Evolutionary conservation across 2,113 vertebrate species (phyloP).

Genomic region (Labeo catla): DNA sequence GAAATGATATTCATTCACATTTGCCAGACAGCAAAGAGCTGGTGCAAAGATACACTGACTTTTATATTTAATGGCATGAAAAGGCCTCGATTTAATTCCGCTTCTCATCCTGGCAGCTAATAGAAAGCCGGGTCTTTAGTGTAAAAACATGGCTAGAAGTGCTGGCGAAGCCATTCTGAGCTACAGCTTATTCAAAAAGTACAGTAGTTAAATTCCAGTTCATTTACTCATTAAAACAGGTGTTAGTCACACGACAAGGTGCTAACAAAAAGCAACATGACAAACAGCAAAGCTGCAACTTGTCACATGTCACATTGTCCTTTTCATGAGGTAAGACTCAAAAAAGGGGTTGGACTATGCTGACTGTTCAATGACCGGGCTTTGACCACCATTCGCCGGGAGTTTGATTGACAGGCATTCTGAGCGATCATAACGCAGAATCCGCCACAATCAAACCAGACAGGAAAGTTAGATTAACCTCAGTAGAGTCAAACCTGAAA

Average conservation of each 20-base stretch:
- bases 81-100: constrained; percentile 2
- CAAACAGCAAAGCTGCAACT: background rate
- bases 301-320: background rate
- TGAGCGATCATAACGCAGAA: no score
- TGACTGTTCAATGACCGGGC: no score
- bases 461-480: no score
- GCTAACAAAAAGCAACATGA: background rate
- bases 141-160: background rate
- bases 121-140: constrained; percentile 1
- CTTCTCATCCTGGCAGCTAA: background rate
- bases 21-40: constrained; percentile 6
- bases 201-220: background rate
- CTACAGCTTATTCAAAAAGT: background rate
- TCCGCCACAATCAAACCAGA: no score
- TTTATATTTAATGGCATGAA: constrained; percentile 24
- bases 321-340: no score
- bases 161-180: background rate
- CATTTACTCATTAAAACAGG: background rate
- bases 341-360: no score
- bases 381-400: no score
- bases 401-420: no score
- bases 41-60: constrained; percentile 2
- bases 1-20: constrained; percentile 21
- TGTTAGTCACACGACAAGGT: background rate
- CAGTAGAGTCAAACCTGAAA: no score